Evolutionary conservation across 2,797 vertebrate species (phyloP).

Genomic region (Carcharodon carcharias): DNA sequence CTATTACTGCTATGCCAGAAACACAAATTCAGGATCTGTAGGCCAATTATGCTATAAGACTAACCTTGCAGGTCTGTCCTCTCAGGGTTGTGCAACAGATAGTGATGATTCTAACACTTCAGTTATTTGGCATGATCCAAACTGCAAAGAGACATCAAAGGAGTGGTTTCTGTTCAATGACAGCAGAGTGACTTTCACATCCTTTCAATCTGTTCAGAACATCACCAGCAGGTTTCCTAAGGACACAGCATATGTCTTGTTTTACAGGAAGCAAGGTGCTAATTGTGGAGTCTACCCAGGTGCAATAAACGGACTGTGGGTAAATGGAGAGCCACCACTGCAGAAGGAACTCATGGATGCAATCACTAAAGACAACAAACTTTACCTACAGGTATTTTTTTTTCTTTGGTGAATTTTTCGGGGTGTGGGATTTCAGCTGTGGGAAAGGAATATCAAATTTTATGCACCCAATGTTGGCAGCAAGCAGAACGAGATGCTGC

Average conservation of each 20-base stretch:
- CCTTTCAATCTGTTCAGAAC: slow-evolving; percentile 94
- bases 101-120: slow-evolving; percentile 49
- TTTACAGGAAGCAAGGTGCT: slow-evolving; percentile 83
- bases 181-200: slow-evolving; percentile 93
- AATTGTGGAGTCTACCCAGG: slow-evolving; percentile 48
- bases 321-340: slow-evolving; percentile 81
- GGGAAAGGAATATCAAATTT: not conserved
- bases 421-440: not conserved
- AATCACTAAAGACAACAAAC: slow-evolving; percentile 95
- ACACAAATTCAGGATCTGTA: slow-evolving; percentile 63
- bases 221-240: slow-evolving; percentile 94
- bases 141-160: slow-evolving; percentile 61
- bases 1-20: slow-evolving; percentile 91
- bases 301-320: slow-evolving; percentile 62
- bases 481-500: not conserved
- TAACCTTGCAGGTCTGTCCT: slow-evolving; percentile 54
- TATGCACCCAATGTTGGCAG: not conserved
- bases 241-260: slow-evolving; percentile 93
- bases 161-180: slow-evolving; percentile 99
- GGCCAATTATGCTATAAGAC: slow-evolving; percentile 52
- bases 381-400: slow-evolving; percentile 83
- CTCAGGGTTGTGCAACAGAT: slow-evolving; percentile 50
- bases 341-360: slow-evolving; percentile 97
- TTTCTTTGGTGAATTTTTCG: slow-evolving; percentile 42
- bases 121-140: slow-evolving; percentile 58